phyloP scores from a whole-genome alignment of 2,888 invertebrate species.

The Tetheella fluctuosa region DNA sequence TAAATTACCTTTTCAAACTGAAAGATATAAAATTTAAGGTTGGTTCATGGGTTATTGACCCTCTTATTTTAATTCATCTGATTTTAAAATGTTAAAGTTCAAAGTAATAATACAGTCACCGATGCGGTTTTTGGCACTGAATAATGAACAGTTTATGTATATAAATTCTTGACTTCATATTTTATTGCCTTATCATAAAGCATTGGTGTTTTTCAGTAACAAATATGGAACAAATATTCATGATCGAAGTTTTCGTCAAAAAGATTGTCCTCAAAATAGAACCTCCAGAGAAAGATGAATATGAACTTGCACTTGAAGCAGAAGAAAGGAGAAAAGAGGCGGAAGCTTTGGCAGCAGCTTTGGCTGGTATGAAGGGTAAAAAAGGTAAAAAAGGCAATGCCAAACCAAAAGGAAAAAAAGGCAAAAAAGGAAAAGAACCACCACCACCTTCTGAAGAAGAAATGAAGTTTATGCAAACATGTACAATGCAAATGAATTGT shows the following conservation, averaged over 20 bases:
- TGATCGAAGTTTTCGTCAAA: constrained; percentile 77
- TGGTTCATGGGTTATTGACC: not conserved
- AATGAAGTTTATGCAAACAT: constrained; percentile 76
- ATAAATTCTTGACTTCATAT: not conserved
- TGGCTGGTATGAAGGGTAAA: constrained; percentile 57
- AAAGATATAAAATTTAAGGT: constrained; percentile 9
- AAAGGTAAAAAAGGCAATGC: constrained; percentile 36
- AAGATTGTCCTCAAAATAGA: constrained; percentile 73
- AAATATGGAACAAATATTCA: constrained; percentile 77
- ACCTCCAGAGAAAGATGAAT: constrained; percentile 74
- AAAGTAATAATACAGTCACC: not conserved
- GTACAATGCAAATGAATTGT: constrained; percentile 75
- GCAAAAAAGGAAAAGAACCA: constrained; percentile 70
- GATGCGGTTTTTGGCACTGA: not conserved
- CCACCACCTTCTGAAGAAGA: constrained; percentile 76
- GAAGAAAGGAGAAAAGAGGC: constrained; percentile 64
- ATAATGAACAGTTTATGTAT: not conserved
- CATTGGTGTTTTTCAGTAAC: constrained; percentile 16
- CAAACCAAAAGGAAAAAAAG: constrained; percentile 50
- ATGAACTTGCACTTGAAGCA: constrained; percentile 68
- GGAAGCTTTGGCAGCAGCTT: constrained; percentile 61
- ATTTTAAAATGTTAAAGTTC: not conserved
- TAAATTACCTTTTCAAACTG: not conserved
- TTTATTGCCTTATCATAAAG: constrained; percentile 10
- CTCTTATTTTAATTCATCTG: not conserved